Percentiles rank a stretch among this genome's conserved stretches.
Evolutionary conservation across 2,797 vertebrate genomes (phyloP).

Genomic region (Knipowitschia caucasica): DNA sequence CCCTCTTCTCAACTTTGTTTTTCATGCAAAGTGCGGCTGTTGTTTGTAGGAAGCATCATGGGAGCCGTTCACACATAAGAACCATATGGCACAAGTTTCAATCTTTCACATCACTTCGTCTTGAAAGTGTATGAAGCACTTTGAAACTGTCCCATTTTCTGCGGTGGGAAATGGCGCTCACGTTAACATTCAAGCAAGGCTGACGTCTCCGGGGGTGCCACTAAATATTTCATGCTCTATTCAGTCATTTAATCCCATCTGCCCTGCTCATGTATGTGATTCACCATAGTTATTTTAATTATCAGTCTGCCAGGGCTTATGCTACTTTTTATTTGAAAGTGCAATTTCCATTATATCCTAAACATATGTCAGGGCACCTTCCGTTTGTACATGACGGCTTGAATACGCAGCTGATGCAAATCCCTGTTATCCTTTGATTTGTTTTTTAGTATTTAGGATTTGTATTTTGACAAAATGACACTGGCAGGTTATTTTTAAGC

Average conservation of each 20-base stretch:
- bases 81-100: constrained; percentile 20
- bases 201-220: constrained; percentile 27
- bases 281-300: constrained; percentile 18
- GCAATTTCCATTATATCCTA: background rate
- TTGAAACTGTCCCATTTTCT: constrained; percentile 21
- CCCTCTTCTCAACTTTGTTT: background rate
- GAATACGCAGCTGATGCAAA: background rate
- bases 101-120: background rate
- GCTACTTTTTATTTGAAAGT: background rate
- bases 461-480: background rate
- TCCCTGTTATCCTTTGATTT: background rate
- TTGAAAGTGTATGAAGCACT: constrained; percentile 11
- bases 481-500: no score
- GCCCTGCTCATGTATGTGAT: constrained; percentile 17
- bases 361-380: background rate
- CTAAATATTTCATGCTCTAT: constrained; percentile 29
- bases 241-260: constrained; percentile 34
- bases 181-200: constrained; percentile 32
- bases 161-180: constrained; percentile 4
- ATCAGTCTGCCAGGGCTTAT: background rate
- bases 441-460: background rate
- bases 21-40: constrained; percentile 6
- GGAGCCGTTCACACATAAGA: background rate
- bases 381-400: background rate
- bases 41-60: constrained; percentile 5